A percentile compares a stretch with the other conserved stretches of the same genome.
These are phyloP conservation scores for Amphiprion ocellaris DNA, from an alignment of 2,113 vertebrate genomes.

Conservation along the genomic window DNA sequence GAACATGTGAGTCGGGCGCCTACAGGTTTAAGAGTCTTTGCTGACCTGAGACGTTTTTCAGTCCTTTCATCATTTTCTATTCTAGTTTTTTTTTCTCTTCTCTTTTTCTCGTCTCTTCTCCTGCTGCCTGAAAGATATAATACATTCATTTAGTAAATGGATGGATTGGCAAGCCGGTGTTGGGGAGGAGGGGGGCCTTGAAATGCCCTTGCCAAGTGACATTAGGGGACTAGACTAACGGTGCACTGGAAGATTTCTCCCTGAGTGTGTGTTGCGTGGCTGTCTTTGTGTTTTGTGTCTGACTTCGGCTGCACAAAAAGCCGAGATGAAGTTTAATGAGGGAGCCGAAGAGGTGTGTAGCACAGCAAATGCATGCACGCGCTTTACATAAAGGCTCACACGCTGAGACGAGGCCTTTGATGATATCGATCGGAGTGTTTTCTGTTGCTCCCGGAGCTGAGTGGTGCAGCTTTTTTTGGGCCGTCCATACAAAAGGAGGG, in stretches of 20 bases:
- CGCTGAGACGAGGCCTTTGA: slow-evolving; percentile 43
- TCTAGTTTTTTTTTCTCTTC: not conserved
- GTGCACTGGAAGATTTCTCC: slow-evolving; percentile 24
- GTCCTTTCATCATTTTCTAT: not conserved
- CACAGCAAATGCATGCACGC: not conserved
- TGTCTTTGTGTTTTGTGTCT: slow-evolving; percentile 23
- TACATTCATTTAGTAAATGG: slow-evolving; percentile 84
- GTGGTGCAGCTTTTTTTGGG: slow-evolving; percentile 47
- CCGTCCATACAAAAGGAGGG: slow-evolving; percentile 30
- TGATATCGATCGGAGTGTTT: slow-evolving; percentile 59
- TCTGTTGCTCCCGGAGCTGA: slow-evolving; percentile 41
- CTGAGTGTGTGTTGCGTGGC: slow-evolving; percentile 20
- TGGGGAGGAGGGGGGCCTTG: slow-evolving; percentile 20
- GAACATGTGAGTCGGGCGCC: slow-evolving; percentile 16
- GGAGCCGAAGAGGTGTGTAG: not conserved
- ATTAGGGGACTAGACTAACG: slow-evolving; percentile 57
- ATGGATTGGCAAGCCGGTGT: slow-evolving; percentile 70
- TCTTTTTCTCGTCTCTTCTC: slow-evolving; percentile 1
- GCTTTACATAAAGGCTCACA: not conserved
- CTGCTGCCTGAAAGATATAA: slow-evolving; percentile 63
- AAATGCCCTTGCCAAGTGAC: slow-evolving; percentile 75
- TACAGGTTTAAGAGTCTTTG: slow-evolving; percentile 41
- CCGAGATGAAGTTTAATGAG: slow-evolving; percentile 33
- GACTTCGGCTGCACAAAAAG: slow-evolving; percentile 14
- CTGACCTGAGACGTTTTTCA: slow-evolving; percentile 18